Conservation (phyloP, 2,113 vertebrate species). For the Platycercus adscitus region DNA sequence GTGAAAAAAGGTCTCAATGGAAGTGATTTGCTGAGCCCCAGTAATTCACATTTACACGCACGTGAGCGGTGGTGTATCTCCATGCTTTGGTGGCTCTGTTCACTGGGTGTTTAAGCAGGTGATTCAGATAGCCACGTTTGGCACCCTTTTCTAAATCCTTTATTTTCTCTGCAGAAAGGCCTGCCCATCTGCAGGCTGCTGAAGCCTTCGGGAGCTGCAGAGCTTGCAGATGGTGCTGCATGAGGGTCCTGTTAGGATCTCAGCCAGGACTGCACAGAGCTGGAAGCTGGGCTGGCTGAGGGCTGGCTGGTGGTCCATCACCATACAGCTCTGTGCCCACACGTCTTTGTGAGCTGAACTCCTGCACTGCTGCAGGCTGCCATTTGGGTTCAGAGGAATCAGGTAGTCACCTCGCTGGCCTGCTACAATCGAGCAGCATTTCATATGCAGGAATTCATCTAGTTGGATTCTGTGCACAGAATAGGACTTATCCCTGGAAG, state of each 20-base stretch:
- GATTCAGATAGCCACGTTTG: neutral
- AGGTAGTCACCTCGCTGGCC: neutral
- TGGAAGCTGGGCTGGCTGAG: neutral
- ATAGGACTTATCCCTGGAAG: neutral
- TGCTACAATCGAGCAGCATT: neutral
- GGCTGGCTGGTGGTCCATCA: neutral
- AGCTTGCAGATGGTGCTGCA: neutral
- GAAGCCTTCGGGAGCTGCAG: neutral
- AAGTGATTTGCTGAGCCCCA: neutral
- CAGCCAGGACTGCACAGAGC: neutral
- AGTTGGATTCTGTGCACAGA: neutral
- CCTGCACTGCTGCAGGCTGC: neutral
- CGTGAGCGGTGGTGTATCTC: neutral
- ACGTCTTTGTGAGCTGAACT: accelerated
- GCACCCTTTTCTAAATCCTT: neutral
- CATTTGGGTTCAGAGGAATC: neutral
- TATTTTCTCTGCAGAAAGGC: neutral
- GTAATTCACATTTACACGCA: neutral
- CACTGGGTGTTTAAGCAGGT: neutral
- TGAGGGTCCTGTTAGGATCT: neutral
- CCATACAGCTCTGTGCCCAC: neutral
- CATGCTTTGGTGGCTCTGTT: neutral
- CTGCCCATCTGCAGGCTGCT: neutral
- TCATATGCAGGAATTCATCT: neutral
- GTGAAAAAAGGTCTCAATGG: neutral